Conservation (phyloP, 2,113 vertebrate species). For the Corythoichthys intestinalis region DNA sequence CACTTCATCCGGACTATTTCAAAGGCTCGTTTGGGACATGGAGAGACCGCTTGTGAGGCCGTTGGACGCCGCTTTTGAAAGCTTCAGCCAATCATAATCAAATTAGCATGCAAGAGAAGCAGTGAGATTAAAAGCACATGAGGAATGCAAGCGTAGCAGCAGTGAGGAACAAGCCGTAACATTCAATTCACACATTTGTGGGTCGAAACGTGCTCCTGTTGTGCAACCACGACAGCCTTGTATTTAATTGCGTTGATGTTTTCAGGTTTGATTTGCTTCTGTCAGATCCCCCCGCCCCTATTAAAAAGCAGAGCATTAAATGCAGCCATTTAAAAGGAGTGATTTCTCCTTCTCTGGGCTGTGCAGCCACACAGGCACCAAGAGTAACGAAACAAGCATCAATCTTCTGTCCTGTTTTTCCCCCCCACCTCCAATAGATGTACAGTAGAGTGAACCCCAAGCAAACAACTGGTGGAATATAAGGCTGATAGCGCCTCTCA, state of each 20-base stretch:
- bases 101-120: conserved; percentile 64
- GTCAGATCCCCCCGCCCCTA: conserved; percentile 12
- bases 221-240: conserved; percentile 6
- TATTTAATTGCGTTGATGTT: conserved; percentile 57
- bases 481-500: conserved; percentile 62
- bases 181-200: conserved; percentile 47
- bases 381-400: conserved; percentile 69
- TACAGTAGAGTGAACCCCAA: conserved; percentile 21
- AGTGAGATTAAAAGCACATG: conserved; percentile 63
- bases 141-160: conserved; percentile 46
- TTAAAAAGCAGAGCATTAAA: conserved; percentile 60
- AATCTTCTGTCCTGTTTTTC: conserved; percentile 59
- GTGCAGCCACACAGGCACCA: conserved; percentile 74
- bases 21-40: conserved; percentile 50
- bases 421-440: conserved; percentile 51
- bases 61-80: conserved; percentile 34
- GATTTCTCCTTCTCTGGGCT: conserved; percentile 62
- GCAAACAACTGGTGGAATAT: conserved; percentile 21
- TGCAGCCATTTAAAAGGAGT: conserved; percentile 72
- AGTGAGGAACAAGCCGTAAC: conserved; percentile 55
- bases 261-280: conserved; percentile 52
- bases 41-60: conserved; percentile 22
- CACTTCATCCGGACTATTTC: conserved; percentile 57
- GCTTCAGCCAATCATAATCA: conserved; percentile 57
- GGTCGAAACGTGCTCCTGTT: conserved; percentile 32